Percentiles rank a stretch among this genome's conserved stretches.
Conservation (phyloP, 2,797 vertebrate species). For the Pangasius djambal region DNA sequence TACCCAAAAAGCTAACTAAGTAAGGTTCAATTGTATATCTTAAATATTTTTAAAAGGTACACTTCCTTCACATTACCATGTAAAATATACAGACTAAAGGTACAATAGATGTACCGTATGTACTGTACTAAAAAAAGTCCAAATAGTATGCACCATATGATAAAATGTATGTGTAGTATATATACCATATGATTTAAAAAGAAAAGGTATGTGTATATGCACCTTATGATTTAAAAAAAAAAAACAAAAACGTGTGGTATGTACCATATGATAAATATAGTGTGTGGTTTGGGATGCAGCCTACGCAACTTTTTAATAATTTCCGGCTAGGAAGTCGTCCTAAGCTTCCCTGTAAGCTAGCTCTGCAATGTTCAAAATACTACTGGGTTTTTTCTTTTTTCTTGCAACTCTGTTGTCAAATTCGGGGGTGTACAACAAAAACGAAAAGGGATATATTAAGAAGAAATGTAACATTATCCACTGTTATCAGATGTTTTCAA, state of each 20-base stretch:
- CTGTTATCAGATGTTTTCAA: constrained; percentile 29
- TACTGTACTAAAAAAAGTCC: neutral
- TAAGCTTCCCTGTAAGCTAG: neutral
- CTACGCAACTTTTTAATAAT: constrained; percentile 2
- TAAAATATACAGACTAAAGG: neutral
- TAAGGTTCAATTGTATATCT: neutral
- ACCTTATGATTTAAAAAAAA: neutral
- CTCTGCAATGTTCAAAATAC: neutral
- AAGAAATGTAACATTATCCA: neutral
- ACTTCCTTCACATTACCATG: neutral
- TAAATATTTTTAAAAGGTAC: neutral
- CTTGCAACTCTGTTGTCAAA: neutral
- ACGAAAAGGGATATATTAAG: neutral
- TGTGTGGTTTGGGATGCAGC: constrained; percentile 15
- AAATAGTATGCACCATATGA: neutral
- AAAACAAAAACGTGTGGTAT: neutral
- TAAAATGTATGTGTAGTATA: neutral
- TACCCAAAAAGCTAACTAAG: neutral
- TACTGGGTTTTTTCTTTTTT: neutral
- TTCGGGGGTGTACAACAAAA: neutral
- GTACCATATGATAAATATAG: neutral
- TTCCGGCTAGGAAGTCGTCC: neutral
- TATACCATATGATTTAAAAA: neutral
- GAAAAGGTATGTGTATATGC: neutral
- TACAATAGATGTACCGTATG: neutral